phyloP scores from a whole-genome alignment of 2,113 vertebrate genomes.

The Phylloscopus trochilus region DNA sequence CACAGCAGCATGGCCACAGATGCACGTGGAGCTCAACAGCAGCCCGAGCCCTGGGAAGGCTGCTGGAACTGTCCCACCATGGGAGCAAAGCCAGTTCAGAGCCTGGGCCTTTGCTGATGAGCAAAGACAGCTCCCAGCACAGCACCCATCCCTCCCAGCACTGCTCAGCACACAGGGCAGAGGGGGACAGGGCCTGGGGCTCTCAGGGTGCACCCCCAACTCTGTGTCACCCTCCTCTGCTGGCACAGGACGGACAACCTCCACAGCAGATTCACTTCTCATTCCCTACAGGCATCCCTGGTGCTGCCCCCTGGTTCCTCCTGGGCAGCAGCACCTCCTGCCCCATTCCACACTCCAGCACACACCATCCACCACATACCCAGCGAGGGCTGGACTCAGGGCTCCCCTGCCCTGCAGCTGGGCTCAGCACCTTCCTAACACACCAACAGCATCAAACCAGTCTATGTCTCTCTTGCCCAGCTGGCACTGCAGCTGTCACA shows the following conservation, averaged over 20 bases:
- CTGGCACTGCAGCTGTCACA: not conserved
- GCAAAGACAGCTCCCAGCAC: not conserved
- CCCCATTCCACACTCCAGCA: not conserved
- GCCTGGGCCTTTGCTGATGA: not conserved
- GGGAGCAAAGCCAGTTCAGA: not conserved
- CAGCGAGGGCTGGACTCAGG: accelerated
- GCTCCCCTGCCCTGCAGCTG: accelerated
- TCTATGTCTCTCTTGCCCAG: accelerated
- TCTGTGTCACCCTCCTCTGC: not conserved
- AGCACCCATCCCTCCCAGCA: accelerated
- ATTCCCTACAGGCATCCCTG: accelerated
- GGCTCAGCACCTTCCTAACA: not conserved
- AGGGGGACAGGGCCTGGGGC: not conserved
- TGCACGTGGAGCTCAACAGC: accelerated
- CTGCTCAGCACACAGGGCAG: not conserved
- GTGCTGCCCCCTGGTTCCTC: accelerated
- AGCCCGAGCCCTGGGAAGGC: not conserved
- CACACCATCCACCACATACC: not conserved
- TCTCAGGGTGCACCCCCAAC: accelerated
- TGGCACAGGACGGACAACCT: accelerated
- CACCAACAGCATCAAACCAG: accelerated
- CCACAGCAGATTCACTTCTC: not conserved
- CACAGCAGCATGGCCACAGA: accelerated
- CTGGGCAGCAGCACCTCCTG: not conserved
- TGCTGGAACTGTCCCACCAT: accelerated